Percentiles rank a stretch among this genome's conserved stretches.
phyloP scores from a whole-genome alignment of 2,888 invertebrate genomes.

The Drosophila tanythrix region DNA sequence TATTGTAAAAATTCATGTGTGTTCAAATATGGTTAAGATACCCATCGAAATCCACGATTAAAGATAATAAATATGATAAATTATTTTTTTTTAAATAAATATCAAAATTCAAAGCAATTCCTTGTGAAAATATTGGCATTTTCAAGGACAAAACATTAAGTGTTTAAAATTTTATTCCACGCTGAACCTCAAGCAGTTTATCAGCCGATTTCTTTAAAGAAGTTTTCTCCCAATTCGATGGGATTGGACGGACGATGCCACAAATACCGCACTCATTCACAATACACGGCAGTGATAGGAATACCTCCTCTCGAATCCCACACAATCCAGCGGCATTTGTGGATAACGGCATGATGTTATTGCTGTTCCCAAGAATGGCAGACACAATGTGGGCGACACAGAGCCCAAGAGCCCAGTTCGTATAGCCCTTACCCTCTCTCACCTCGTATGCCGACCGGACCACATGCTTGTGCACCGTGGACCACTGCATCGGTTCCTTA shows the following conservation, averaged over 20 bases:
- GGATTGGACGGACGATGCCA: conserved; percentile 88
- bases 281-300: conserved; percentile 92
- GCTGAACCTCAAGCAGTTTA: conserved; percentile 84
- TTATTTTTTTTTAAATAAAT: neutral
- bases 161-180: conserved; percentile 28
- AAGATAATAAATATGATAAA: neutral
- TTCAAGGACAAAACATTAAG: neutral
- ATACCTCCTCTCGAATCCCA: conserved; percentile 91
- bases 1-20: neutral
- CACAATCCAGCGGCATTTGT: conserved; percentile 87
- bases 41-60: neutral
- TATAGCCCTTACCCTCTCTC: conserved; percentile 92
- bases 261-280: conserved; percentile 89
- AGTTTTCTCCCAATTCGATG: conserved; percentile 87
- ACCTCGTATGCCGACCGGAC: conserved; percentile 92
- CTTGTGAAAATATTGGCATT: neutral
- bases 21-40: neutral
- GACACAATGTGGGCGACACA: conserved; percentile 89
- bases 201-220: conserved; percentile 88
- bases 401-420: conserved; percentile 93
- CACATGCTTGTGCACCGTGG: conserved; percentile 89
- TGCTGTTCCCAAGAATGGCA: conserved; percentile 89
- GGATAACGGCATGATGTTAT: conserved; percentile 90
- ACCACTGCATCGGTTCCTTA: conserved; percentile 90
- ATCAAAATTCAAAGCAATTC: neutral